phyloP scores from a whole-genome alignment of 2,888 invertebrate genomes.

The Aspidapion aeneum region DNA sequence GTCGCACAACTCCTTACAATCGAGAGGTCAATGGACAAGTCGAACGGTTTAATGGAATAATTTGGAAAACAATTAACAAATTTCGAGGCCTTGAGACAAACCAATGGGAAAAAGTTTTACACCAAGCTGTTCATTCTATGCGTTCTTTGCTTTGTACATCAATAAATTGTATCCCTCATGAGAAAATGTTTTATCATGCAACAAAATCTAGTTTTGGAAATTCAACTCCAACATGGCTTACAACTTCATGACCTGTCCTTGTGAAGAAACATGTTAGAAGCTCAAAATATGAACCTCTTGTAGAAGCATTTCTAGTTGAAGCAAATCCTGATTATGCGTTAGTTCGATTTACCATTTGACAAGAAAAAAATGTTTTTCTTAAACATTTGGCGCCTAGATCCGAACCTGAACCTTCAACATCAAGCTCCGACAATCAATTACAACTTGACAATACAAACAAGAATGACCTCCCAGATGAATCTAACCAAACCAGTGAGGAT shows the following conservation, averaged over 20 bases:
- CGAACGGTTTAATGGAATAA: background rate
- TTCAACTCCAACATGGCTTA: background rate
- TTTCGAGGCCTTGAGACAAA: background rate
- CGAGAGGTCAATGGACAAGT: background rate
- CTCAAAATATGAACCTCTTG: background rate
- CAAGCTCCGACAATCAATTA: too few relatives aligned
- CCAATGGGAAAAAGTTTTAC: background rate
- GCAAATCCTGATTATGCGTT: background rate
- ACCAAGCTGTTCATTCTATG: too few relatives aligned
- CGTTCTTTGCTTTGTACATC: background rate
- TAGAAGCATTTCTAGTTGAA: background rate
- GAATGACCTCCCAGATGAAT: too few relatives aligned
- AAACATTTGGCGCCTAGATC: background rate
- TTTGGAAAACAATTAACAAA: background rate
- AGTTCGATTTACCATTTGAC: too few relatives aligned
- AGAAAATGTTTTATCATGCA: background rate
- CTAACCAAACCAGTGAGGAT: too few relatives aligned
- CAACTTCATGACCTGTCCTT: background rate
- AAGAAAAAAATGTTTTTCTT: background rate
- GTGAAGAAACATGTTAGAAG: background rate
- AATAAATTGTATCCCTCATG: background rate
- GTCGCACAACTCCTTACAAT: slow-evolving; percentile 1
- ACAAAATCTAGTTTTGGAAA: background rate
- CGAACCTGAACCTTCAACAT: too few relatives aligned
- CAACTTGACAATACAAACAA: too few relatives aligned